Evolutionary conservation across 2,888 invertebrate genomes (phyloP).

Genomic region (Caenorhabditis zanzibari): DNA sequence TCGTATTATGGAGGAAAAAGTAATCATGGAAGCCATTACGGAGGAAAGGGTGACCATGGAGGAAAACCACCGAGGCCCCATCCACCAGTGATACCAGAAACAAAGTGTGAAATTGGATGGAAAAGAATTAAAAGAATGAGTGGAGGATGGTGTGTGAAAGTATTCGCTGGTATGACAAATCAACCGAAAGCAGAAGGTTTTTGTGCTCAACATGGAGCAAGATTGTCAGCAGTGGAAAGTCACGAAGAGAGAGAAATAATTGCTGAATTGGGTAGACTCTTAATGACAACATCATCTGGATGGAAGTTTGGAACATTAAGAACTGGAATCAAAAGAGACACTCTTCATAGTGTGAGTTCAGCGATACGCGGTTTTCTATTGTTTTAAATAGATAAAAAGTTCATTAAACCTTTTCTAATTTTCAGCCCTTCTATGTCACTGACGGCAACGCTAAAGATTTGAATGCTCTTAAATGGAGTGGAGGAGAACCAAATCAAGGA

Average conservation of each 20-base stretch:
- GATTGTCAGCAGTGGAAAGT: constrained; percentile 24
- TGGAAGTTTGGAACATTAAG: constrained; percentile 44
- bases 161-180: constrained; percentile 30
- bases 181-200: constrained; percentile 23
- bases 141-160: constrained; percentile 44
- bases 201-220: constrained; percentile 26
- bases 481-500: constrained; percentile 27
- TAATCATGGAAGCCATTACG: background rate
- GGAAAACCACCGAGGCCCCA: background rate
- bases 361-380: too few relatives aligned
- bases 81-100: background rate
- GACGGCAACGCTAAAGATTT: constrained; percentile 19
- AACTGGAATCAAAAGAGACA: constrained; percentile 17
- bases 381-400: background rate
- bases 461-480: constrained; percentile 36
- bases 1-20: background rate
- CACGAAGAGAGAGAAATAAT: constrained; percentile 10
- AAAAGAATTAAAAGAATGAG: constrained; percentile 14
- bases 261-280: constrained; percentile 15
- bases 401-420: background rate
- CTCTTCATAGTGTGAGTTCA: constrained; percentile 32
- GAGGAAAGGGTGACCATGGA: background rate
- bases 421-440: constrained; percentile 15
- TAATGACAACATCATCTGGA: constrained; percentile 22
- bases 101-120: constrained; percentile 25